Base-by-base conservation (phyloP, 2,797 vertebrate species). In the Xiphophorus birchmanni region DNA sequence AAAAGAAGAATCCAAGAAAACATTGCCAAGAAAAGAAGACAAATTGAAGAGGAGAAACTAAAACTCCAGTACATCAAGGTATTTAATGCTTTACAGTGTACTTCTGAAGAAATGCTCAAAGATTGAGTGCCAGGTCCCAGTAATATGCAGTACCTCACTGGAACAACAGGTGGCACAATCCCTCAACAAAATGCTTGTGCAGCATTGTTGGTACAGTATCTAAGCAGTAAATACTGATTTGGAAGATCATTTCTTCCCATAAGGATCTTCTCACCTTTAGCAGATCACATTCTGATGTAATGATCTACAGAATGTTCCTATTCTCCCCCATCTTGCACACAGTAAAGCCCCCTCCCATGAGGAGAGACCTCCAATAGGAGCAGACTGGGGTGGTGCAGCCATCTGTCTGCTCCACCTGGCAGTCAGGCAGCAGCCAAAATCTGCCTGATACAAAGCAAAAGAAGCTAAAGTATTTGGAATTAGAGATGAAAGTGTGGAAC, bases 61-160 rank as follows among this genome's bases (percentile, higher is more conserved):
- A 98, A 97, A 87, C 95, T 98, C 18, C 98, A 99, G 79, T 97
- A 99, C 88, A 95, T 99, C 82, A 99, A 99, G 96, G 98, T 98
- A 95, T 42, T 45, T 48, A 58, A n/a, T 13, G 0, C 5, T 65
- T 77, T 0, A 73, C 1, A 35, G 5, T 63, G 60, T 18, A 7
- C 29, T 65, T 37, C 32, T 72, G 69, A 47, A 48, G 29, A 29
- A 9, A 73, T 18, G 32, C 1, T n/a, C 13, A 7, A 35, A 63
- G 58, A 17, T 32, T 32, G 13, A 48, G 50, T 47, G 7, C 48
- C 44, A 73, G 45, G 5, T 32, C 12, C n/a, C 11, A 72, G 26
- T 32, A 29, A 32, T 60, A 32, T 12, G 56, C n/a, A 35, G 60
- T 35, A 63, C 13, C 6, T 15, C 15, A 15, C 15, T 58, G 11